Percentiles rank a stretch among this genome's conserved stretches.
Evolutionary conservation across 2,888 invertebrate species (phyloP).

Genomic region (Chloromyia formosa): DNA sequence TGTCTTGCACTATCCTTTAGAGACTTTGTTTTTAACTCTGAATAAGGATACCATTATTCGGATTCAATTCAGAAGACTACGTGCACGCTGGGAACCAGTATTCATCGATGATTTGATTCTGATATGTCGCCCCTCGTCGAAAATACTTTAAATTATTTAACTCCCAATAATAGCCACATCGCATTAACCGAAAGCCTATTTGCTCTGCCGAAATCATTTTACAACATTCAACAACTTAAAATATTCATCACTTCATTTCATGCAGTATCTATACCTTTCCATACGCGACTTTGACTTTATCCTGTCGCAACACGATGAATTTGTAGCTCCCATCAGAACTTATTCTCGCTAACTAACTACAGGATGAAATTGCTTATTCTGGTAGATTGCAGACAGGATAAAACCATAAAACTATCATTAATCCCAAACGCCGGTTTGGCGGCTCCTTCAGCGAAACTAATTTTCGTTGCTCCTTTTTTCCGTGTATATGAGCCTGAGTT

Average conservation of each 20-base stretch:
- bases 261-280: neutral
- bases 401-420: constrained; percentile 29
- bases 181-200: too few relatives aligned
- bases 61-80: too few relatives aligned
- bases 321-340: constrained; percentile 35
- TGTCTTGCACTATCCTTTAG: too few relatives aligned
- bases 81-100: too few relatives aligned
- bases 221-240: constrained; percentile 33
- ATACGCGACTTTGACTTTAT: neutral
- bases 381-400: constrained; percentile 12
- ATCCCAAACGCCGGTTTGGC: constrained; percentile 11
- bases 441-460: constrained; percentile 32
- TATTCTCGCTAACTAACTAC: constrained; percentile 27
- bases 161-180: too few relatives aligned
- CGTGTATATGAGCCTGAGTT: neutral
- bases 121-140: too few relatives aligned
- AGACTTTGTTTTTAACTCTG: too few relatives aligned
- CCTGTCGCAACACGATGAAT: constrained; percentile 33
- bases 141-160: too few relatives aligned
- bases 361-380: constrained; percentile 16
- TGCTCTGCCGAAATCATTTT: neutral
- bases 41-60: too few relatives aligned
- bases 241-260: constrained; percentile 37
- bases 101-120: too few relatives aligned
- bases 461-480: constrained; percentile 7